Evolutionary conservation across 1,140 invertebrate genomes (phyloP), one percentile per base, ranked within the genome.

Genomic region (Probaryconus sp.): DNA sequence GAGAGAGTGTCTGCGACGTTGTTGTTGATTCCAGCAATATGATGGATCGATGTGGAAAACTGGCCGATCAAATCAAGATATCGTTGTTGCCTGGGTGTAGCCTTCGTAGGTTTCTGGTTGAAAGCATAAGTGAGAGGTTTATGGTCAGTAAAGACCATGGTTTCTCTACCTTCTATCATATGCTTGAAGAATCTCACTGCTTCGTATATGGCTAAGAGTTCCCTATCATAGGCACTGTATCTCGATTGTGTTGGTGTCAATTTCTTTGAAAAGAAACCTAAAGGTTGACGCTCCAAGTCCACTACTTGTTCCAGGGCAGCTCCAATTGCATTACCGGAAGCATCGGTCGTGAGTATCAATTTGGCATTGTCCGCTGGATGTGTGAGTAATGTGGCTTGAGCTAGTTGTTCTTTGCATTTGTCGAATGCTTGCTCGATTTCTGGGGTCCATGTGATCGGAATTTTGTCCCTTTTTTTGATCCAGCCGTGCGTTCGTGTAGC

Each of bases 21-120:
- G 42, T 86, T 85, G 3, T 70, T 40, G 2, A 33, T n/a, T 1
- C 83, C 74, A 7, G 53, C 33, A 5, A 83, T 53, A 38, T 85
- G 63, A 1, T 43, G 20, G n/a, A 82, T 79, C 10, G 83, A 80
- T 0, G 82, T 86, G 0, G 83, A 76, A 31, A 85, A 87, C 61
- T 85, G 82, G 1, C 45, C 35, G 5, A 88, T 85, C 31, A 73
- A 87, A 5, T 65, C 45, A 0, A 79, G 20, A 67, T 81, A 43
- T 73, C 55, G 61, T 16, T 72, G 69, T 63, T 82, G 80, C 3
- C 84, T 64, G 1, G 48, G 45, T 1, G 43, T 53, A 5, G 53
- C 60, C 18, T 60, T 72, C 1, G 18, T 53, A 0, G 60, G 9
- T 5, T 14, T 10, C 21, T 67, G 61, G n/a, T 13, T 6, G 14